Base-by-base conservation (phyloP, 2,797 vertebrate genomes). In the Paramormyrops hopkinsi region DNA sequence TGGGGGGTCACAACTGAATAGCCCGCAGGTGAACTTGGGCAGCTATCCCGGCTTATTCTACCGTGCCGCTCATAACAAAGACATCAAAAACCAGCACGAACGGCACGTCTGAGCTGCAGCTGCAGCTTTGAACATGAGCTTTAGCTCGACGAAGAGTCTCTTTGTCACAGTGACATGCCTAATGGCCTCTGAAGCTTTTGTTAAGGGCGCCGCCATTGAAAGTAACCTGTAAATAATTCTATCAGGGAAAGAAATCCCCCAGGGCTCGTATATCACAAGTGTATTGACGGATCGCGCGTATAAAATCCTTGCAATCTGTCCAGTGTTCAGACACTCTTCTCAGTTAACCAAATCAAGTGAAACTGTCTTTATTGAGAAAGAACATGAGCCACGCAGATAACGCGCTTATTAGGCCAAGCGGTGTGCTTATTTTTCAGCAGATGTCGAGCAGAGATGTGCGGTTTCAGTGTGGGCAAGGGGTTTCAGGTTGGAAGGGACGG, bases 61-160 rank as follows among this genome's bases (percentile, higher is more conserved):
- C 82, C 22, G 2, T 2, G 19, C 46, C 46, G 4, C 22, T 85
- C 44, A 25, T 9, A 25, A 85, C 82, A 85, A 85, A 85, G 46
- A 51, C 82, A 48, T 85, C 82, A 85, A 85, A 51, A 29, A 85
- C 22, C 22, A 12, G 41, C n/a, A 4, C 9, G 2, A 50, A 25
- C 46, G 4, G 8, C 44, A 1, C 2, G 82, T 51, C 82, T 17
- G 11, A 51, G n/a, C 46, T 84, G n/a, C 44, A 85, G 48, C 82
- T 51, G 82, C 44, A 46, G 22, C 82, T 85, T 85, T 85, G 82
- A 85, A 85, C 82, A 85, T 85, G 82, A 85, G 82, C 82, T 85
- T 17, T 17, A 51, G 48, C 44, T 22, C 44, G n/a, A 83, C 33
- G 79, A 73, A 89, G 25, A 17, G 22, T 48, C 4, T n/a, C 73